Evolutionary conservation across 1,140 invertebrate genomes (phyloP).

Genomic region (Drosophila jambulina): DNA sequence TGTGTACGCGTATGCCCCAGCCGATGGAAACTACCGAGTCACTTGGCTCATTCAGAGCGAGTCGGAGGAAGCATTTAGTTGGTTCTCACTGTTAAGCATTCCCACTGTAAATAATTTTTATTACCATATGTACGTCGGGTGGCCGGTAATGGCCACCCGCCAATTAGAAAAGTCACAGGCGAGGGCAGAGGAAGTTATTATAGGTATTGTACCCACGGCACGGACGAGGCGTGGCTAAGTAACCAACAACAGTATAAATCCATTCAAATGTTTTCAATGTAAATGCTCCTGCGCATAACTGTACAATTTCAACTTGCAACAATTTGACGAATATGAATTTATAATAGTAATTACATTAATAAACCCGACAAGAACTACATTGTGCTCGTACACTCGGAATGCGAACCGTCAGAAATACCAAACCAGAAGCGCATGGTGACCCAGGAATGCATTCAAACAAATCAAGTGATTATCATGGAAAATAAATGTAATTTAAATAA

Average conservation of each 20-base stretch:
- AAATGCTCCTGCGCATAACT: conserved; percentile 67
- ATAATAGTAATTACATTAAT: conserved; percentile 44
- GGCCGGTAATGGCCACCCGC: conserved; percentile 54
- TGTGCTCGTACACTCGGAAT: conserved; percentile 34
- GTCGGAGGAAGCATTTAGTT: conserved; percentile 40
- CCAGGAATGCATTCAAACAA: conserved; percentile 67
- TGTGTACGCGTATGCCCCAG: conserved; percentile 53
- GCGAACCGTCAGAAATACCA: conserved; percentile 38
- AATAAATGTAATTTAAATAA: conserved; percentile 83
- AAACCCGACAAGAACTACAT: conserved; percentile 37
- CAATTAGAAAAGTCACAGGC: conserved; percentile 61
- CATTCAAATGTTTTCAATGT: conserved; percentile 72
- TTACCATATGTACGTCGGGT: conserved; percentile 58
- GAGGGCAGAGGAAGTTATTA: conserved; percentile 45
- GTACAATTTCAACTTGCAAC: conserved; percentile 73
- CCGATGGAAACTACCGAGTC: conserved; percentile 8
- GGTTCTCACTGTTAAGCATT: conserved; percentile 74
- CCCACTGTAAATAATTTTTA: conserved; percentile 79
- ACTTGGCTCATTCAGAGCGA: conserved; percentile 6
- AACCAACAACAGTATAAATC: conserved; percentile 39
- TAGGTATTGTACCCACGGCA: conserved; percentile 62
- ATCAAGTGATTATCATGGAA: conserved; percentile 80
- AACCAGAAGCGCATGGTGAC: conserved; percentile 50
- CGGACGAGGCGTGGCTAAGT: conserved; percentile 12
- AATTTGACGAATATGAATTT: conserved; percentile 81